Conservation (phyloP, 2,113 vertebrate genomes). For the Microtus oregoni region DNA sequence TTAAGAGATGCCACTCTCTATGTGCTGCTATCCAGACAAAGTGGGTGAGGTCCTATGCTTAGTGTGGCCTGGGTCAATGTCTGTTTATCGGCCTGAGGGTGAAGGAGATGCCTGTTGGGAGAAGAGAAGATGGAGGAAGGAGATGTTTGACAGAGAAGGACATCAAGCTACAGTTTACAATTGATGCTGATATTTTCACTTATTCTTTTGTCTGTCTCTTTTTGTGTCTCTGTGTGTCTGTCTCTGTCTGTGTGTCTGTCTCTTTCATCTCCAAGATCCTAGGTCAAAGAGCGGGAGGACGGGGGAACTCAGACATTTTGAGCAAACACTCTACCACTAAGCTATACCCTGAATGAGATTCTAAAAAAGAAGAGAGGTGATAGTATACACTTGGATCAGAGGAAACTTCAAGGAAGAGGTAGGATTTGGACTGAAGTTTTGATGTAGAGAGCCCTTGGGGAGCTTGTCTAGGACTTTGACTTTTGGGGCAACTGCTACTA, state of each 20-base stretch:
- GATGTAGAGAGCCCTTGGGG: neutral
- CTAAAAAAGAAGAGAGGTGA: neutral
- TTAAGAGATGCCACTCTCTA: neutral
- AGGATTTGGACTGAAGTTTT: conserved; percentile 29
- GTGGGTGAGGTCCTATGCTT: neutral
- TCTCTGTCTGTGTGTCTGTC: neutral
- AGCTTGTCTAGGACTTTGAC: neutral
- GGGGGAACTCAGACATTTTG: neutral
- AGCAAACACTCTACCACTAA: neutral
- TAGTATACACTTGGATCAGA: neutral
- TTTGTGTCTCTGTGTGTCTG: neutral
- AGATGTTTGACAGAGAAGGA: neutral
- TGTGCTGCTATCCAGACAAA: neutral
- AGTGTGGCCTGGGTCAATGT: neutral
- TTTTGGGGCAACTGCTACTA: neutral
- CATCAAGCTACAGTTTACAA: neutral
- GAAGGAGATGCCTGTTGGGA: neutral
- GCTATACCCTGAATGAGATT: neutral
- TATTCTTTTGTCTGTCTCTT: neutral
- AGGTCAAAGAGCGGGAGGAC: neutral
- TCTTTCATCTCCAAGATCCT: neutral
- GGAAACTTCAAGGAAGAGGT: neutral
- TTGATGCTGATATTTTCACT: neutral
- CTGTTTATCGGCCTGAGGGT: neutral
- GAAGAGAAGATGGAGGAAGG: neutral